phyloP scores from a whole-genome alignment of 1,140 invertebrate genomes.

The Coptotermes formosanus region DNA sequence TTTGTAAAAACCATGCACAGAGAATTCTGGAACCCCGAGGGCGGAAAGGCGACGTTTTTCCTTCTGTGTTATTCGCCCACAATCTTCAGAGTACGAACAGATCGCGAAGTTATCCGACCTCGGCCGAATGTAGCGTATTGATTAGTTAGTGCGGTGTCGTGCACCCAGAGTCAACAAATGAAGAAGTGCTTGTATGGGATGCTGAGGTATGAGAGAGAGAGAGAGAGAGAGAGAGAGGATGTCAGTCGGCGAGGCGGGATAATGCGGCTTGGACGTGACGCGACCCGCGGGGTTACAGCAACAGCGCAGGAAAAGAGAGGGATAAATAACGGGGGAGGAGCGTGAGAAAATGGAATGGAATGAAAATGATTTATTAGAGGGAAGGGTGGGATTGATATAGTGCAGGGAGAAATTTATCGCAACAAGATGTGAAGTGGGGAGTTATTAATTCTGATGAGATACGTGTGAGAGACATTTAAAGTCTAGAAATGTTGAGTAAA shows the following conservation, averaged over 20 bases:
- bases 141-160: conserved; percentile 22
- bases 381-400: too few species aligned
- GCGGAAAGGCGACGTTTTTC: neutral
- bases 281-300: neutral
- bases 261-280: neutral
- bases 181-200: conserved; percentile 21
- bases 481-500: too few species aligned
- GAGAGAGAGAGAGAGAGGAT: neutral
- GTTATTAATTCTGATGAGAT: too few species aligned
- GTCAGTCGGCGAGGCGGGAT: neutral
- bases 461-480: too few species aligned
- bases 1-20: too few species aligned
- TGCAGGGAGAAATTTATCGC: too few species aligned
- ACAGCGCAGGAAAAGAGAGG: neutral
- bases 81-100: neutral
- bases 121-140: conserved; percentile 24
- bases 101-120: conserved; percentile 9
- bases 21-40: neutral
- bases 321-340: too few species aligned
- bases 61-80: neutral
- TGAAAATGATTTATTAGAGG: too few species aligned
- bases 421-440: too few species aligned
- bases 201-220: conserved; percentile 5
- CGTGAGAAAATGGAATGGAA: too few species aligned
- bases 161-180: conserved; percentile 27